Conservation (phyloP, 2,113 vertebrate genomes). For the Delphinus delphis region DNA sequence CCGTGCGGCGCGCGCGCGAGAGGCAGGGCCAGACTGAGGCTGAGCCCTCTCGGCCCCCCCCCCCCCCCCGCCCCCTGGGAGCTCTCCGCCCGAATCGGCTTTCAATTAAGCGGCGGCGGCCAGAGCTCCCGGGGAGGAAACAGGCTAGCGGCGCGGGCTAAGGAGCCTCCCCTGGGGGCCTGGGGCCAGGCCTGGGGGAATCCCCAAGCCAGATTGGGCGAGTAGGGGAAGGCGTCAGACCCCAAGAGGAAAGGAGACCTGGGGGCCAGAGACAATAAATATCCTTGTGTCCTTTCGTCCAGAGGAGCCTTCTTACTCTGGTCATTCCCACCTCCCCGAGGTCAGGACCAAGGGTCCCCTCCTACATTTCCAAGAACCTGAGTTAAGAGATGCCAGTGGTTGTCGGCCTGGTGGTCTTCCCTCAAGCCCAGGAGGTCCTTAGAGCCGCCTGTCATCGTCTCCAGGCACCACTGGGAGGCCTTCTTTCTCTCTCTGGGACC, state of each 20-base stretch:
- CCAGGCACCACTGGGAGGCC: not conserved
- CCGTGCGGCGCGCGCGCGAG: not conserved
- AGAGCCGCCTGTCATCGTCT: not conserved
- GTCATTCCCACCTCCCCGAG: not conserved
- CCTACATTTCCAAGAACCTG: not conserved
- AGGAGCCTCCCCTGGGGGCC: slow-evolving; percentile 37
- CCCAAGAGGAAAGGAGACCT: not conserved
- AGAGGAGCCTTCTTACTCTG: not conserved
- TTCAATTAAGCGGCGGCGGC: slow-evolving; percentile 87
- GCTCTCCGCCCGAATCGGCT: slow-evolving; percentile 85
- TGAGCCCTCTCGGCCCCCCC: slow-evolving; percentile 74
- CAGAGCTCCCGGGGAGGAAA: slow-evolving; percentile 80
- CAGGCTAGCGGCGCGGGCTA: slow-evolving; percentile 61
- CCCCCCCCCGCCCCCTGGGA: slow-evolving; percentile 83
- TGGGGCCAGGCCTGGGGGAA: slow-evolving; percentile 50
- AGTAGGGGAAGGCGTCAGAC: not conserved
- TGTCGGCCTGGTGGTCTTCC: not conserved
- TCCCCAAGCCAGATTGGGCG: not conserved
- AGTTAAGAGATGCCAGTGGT: not conserved
- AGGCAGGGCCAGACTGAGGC: slow-evolving; percentile 67
- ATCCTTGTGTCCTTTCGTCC: not conserved
- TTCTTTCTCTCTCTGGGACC: not conserved
- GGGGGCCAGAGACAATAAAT: not conserved
- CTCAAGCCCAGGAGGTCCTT: not conserved
- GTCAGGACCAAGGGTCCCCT: not conserved